phyloP scores from a whole-genome alignment of 2,797 vertebrate species.

The Falco concolor region DNA sequence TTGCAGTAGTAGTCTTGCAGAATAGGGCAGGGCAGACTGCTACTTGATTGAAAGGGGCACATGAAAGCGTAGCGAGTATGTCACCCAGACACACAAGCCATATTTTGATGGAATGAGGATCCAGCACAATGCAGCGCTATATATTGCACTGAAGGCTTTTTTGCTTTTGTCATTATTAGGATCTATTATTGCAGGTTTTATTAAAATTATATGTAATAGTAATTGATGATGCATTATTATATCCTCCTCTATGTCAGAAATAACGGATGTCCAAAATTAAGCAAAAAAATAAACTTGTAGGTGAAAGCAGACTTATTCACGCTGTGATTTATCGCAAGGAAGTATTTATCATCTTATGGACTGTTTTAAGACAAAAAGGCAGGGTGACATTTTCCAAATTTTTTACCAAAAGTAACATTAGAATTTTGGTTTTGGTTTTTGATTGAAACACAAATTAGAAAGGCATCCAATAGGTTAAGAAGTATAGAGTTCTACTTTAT shows the following conservation, averaged over 20 bases:
- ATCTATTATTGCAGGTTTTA: slow-evolving; percentile 6
- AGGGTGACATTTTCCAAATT: background rate
- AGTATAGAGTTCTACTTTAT: background rate
- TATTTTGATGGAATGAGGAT: background rate
- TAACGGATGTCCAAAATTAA: slow-evolving; percentile 36
- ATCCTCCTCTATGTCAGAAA: background rate
- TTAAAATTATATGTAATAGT: slow-evolving; percentile 27
- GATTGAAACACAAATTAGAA: background rate
- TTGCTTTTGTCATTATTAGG: background rate
- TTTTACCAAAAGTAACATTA: background rate
- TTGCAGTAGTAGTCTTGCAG: background rate
- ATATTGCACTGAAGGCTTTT: background rate
- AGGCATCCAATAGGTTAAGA: background rate
- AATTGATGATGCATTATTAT: slow-evolving; percentile 5
- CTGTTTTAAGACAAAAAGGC: background rate
- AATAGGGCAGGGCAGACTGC: background rate
- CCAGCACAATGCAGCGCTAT: background rate
- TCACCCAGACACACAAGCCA: background rate
- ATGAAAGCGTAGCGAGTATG: background rate
- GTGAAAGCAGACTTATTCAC: background rate
- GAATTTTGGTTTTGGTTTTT: background rate
- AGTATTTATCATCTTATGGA: background rate
- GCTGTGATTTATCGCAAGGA: background rate
- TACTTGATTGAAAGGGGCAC: background rate
- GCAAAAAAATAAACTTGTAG: background rate